Conservation (phyloP, 1,140 invertebrate species). For the Aethina tumida region DNA sequence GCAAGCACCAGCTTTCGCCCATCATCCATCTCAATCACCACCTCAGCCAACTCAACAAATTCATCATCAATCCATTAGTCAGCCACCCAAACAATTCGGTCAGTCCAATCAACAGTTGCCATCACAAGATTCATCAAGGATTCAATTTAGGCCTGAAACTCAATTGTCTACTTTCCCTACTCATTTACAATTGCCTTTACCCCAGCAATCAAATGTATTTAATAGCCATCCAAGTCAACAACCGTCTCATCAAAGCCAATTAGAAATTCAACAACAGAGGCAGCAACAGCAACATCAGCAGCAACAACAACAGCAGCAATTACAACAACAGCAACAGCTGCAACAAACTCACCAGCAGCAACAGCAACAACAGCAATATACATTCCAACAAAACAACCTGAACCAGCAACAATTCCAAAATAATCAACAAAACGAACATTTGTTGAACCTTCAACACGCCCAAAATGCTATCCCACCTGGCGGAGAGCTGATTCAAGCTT, state of each 20-base stretch:
- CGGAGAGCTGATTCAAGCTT: conserved; percentile 59
- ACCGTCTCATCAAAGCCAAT: conserved; percentile 24
- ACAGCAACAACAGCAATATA: conserved; percentile 16
- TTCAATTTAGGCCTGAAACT: conserved; percentile 34
- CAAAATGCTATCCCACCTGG: conserved; percentile 41
- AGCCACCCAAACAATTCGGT: conserved; percentile 27
- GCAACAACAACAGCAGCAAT: conserved; percentile 16
- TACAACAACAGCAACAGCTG: conserved; percentile 15
- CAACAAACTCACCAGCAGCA: conserved; percentile 21
- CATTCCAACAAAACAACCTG: conserved; percentile 20
- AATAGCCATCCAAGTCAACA: conserved; percentile 22
- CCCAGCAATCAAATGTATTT: conserved; percentile 18
- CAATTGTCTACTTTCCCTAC: conserved; percentile 30
- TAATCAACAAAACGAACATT: conserved; percentile 30
- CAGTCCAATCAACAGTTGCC: conserved; percentile 36
- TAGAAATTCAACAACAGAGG: conserved; percentile 31
- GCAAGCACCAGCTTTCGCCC: too few species aligned
- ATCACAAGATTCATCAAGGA: conserved; percentile 36
- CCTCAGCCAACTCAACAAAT: conserved; percentile 3
- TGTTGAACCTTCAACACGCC: conserved; percentile 22
- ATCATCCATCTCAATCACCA: too few species aligned
- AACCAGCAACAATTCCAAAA: conserved; percentile 27
- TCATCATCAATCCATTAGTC: conserved; percentile 31
- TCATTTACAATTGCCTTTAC: conserved; percentile 31
- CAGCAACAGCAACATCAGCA: conserved; percentile 22